Conservation (phyloP, 2,888 invertebrate species). For the Papilio protenor region DNA sequence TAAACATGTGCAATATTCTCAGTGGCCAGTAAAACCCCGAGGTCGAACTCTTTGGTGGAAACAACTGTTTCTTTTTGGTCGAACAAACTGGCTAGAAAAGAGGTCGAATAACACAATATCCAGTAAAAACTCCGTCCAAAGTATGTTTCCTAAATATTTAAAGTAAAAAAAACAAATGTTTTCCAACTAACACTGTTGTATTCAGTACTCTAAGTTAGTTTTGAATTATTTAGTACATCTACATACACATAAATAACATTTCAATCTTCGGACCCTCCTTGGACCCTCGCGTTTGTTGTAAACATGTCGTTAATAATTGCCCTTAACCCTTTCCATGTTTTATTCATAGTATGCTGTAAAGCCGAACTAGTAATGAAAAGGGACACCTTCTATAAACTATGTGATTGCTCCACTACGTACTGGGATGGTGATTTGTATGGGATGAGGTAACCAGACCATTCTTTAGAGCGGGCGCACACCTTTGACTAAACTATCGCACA, state of each 20-base stretch:
- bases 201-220: neutral
- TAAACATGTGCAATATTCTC: no score
- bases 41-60: neutral
- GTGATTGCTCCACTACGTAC: conserved; percentile 45
- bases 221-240: conserved; percentile 26
- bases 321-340: conserved; percentile 68
- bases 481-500: neutral
- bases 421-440: conserved; percentile 31
- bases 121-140: neutral
- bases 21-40: neutral
- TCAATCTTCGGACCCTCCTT: conserved; percentile 44
- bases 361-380: conserved; percentile 74
- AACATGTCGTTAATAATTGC: conserved; percentile 79
- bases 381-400: conserved; percentile 58
- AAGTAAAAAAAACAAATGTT: neutral
- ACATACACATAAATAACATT: conserved; percentile 39
- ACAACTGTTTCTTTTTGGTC: neutral
- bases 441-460: conserved; percentile 15
- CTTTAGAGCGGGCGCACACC: neutral
- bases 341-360: conserved; percentile 70
- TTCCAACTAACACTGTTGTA: neutral
- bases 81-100: neutral
- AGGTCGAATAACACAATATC: neutral
- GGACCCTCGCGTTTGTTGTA: conserved; percentile 58
- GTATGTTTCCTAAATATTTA: neutral